Conservation (phyloP, 2,797 vertebrate species). For the Agapornis canus region DNA sequence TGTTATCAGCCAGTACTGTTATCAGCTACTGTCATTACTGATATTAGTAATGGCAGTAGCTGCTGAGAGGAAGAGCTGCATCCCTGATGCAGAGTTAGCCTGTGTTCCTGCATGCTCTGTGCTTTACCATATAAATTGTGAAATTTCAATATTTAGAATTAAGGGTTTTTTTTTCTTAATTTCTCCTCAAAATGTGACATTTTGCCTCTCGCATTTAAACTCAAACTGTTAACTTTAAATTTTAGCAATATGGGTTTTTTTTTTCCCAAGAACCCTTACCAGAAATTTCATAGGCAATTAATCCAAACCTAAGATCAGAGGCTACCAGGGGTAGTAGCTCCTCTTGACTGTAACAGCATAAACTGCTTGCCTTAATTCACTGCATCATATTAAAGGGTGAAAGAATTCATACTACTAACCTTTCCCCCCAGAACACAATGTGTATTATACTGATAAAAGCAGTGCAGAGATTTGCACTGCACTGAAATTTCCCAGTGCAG, state of each 20-base stretch:
- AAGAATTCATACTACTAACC: constrained; percentile 41
- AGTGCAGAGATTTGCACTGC: background rate
- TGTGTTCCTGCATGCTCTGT: background rate
- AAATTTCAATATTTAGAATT: background rate
- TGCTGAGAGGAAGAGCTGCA: background rate
- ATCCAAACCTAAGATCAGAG: background rate
- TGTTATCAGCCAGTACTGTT: background rate
- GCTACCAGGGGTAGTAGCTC: background rate
- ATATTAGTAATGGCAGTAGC: background rate
- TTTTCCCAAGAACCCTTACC: background rate
- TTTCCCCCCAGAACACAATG: background rate
- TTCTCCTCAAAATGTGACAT: background rate
- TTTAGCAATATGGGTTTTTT: background rate
- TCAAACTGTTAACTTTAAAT: background rate
- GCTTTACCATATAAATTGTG: background rate
- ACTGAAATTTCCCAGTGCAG: background rate
- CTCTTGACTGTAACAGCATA: background rate
- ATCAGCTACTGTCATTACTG: background rate
- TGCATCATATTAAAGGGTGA: background rate
- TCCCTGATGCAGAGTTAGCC: rapidly evolving
- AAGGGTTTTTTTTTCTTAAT: background rate
- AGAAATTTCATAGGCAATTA: background rate
- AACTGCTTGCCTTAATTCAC: constrained; percentile 4
- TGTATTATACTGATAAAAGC: constrained; percentile 40
- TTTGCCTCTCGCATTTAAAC: background rate